Evolutionary conservation across 2,888 invertebrate genomes (phyloP).

Genomic region (Drosophila anceps): DNA sequence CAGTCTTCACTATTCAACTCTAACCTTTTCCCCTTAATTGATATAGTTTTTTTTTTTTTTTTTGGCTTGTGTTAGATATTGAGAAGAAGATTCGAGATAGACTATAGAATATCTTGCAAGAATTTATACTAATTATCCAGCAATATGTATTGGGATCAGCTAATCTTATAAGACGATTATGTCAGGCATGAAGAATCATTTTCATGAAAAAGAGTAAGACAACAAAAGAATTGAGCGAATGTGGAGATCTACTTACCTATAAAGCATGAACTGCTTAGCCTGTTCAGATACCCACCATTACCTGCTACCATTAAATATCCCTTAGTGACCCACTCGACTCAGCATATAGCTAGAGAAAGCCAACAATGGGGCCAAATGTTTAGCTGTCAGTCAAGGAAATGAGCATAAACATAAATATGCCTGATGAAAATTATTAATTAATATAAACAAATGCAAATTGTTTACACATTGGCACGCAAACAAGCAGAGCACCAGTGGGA

Average conservation of each 20-base stretch:
- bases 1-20: too few relatives aligned
- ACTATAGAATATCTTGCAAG: too few relatives aligned
- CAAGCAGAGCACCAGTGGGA: constrained; percentile 16
- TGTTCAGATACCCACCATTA: background rate
- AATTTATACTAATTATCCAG: too few relatives aligned
- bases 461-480: constrained; percentile 64
- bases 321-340: background rate
- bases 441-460: constrained; percentile 70
- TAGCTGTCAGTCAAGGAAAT: constrained; percentile 35
- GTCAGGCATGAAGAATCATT: too few relatives aligned
- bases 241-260: background rate
- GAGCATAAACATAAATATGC: constrained; percentile 22
- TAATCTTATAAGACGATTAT: too few relatives aligned
- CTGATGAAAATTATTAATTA: constrained; percentile 69
- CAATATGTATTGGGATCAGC: too few relatives aligned
- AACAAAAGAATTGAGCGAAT: too few relatives aligned
- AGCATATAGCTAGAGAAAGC: background rate
- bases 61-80: too few relatives aligned
- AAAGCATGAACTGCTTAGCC: background rate
- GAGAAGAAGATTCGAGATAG: too few relatives aligned
- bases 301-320: background rate
- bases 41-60: too few relatives aligned
- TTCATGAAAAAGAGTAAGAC: too few relatives aligned
- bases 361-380: constrained; percentile 3
- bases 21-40: too few relatives aligned